Evolutionary conservation across 92 coral and sea anemone genomes (phyloP), one percentile per base, ranked within the genome.

Genomic region (Scolanthus callimorphus): DNA sequence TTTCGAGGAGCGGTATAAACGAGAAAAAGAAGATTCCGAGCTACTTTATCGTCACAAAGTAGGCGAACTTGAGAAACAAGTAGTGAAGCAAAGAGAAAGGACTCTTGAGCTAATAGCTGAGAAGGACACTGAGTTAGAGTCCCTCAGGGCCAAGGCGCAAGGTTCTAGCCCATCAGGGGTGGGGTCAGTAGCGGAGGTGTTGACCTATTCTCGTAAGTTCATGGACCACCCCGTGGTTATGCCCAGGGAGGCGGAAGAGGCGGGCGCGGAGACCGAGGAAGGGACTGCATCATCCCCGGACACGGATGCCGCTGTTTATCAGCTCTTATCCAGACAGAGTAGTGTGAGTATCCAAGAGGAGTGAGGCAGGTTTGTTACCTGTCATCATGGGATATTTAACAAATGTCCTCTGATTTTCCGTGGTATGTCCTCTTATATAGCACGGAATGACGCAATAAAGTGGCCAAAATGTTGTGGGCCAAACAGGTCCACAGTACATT

Each of bases 21-120:
- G 62, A 1, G 90, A 84, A 39, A 48, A 76, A 23, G 95, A 94
- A 25, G 85, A 81, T 23, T 34, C 72, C 1, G 68, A 80, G 12
- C 29, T 75, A 27, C 8, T 78, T 19, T 94, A 80, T 65, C 65
- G 73, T 29, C 97, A 90, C 28, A 94, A 85, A 82, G 79, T 94
- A 25, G 81, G 76, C 21, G 97, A 94, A 59, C 82, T 94, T 30
- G 99, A 94, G 52, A 89, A 86, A 27, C 99, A 94, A 53, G 92
- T 94, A 48, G 68, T 79, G 50, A 88, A 89, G 43, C 99, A 94
- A 69, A 59, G 99, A 6, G 96, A 86, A 48, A 66, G 99, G 49
- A 94, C 99, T 8, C 53, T 94, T 17, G 78, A 84, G 13, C 80
- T 94, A 20, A 48, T 94, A 4, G 89, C 92, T 0, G 99, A 94